Evolutionary conservation across 2,888 invertebrate species (phyloP), one percentile per base, ranked within the genome.

Genomic region (Synergus laeviventris): DNA sequence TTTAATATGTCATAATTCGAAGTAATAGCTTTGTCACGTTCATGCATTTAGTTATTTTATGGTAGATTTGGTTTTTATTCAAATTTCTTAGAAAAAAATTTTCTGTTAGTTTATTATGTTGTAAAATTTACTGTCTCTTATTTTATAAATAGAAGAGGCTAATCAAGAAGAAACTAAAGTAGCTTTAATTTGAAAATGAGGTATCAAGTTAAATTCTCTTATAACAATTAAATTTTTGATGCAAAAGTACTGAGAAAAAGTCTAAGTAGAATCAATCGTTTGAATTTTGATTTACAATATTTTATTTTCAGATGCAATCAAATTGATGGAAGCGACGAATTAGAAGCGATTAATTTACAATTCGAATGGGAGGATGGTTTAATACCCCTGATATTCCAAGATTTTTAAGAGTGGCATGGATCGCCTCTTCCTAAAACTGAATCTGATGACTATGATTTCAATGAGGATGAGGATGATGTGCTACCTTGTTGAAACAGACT

Each of bases 401-500:
- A 56, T 56, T 56, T 56, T 56, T 56, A 56, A 21, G 56, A 56
- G 21, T 56, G 11, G 18, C 21, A 56, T 24, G 24, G 49, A 45
- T 70, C n/a, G 70, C 49, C 49, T 70, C 49, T 70, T 66, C 66
- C 21, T 24, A 66, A 66, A 45, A 31, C 16, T n/a, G 70, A 24
- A 49, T 49, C 49, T 70, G 76, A 74, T 78, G 77, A 64, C 73
- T 76, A 78, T 78, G 81, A 78, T 76, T 76, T 64, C 56, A 77
- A 83, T 81, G 82, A 83, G 74, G 82, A 81, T 78, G 82, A 78
- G 79, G 85, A 86, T 86, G 87, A 86, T 86, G 87, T 82, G 81
- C 87, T 89, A 90, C 90, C 90, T 90, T 90, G 86, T 89, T 90
- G 86, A 90, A 89, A 86, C 87, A 88, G 87, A 90, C 89, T 89